Conservation (phyloP, 2,888 invertebrate species). For the Automeris io region DNA sequence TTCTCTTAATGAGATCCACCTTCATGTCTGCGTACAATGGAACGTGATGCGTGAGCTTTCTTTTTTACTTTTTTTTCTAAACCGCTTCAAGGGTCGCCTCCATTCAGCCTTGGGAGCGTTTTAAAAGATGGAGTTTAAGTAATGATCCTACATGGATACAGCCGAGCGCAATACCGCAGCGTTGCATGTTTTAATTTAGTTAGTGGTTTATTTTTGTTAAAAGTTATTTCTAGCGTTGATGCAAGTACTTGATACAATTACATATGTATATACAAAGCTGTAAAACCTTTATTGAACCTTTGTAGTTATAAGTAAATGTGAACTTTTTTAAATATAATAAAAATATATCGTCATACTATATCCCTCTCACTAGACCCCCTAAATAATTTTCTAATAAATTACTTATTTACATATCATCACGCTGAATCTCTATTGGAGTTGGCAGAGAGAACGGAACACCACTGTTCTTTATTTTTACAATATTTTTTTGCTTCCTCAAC, state of each 20-base stretch:
- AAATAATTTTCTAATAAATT: too few relatives aligned
- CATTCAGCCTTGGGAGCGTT: conserved; percentile 59
- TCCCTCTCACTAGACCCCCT: too few relatives aligned
- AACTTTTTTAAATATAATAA: too few relatives aligned
- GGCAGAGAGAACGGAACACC: too few relatives aligned
- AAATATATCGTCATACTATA: too few relatives aligned
- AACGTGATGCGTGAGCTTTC: conserved; percentile 62
- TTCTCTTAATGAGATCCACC: conserved; percentile 72
- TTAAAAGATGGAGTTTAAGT: conserved; percentile 71
- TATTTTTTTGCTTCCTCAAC: too few relatives aligned
- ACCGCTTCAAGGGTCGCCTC: conserved; percentile 54
- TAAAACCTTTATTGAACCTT: neutral
- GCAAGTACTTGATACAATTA: neutral
- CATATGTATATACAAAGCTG: neutral
- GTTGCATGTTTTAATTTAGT: conserved; percentile 31
- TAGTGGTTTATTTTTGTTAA: conserved; percentile 25
- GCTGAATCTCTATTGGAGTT: too few relatives aligned
- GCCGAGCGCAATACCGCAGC: conserved; percentile 9
- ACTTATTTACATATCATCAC: too few relatives aligned
- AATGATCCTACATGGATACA: conserved; percentile 54
- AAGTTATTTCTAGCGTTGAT: conserved; percentile 8
- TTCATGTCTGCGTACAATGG: conserved; percentile 69
- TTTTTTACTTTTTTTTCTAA: conserved; percentile 49
- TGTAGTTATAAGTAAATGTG: neutral
- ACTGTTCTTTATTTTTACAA: too few relatives aligned